Conservation (phyloP, 2,888 invertebrate species). For the Caradrina clavipalpis region DNA sequence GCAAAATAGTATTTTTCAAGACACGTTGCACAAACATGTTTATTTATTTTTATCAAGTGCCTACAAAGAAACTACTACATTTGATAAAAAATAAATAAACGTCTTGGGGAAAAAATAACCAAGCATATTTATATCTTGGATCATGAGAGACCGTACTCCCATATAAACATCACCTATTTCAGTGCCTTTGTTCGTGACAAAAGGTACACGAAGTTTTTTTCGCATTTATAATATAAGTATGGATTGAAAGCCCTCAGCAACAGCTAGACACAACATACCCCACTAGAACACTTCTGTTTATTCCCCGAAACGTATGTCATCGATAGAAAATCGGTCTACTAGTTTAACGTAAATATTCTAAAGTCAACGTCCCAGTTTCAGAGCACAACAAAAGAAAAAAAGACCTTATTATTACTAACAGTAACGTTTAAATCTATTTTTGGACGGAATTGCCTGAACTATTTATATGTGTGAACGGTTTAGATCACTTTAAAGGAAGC, state of each 20-base stretch:
- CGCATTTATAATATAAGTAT: too few species aligned
- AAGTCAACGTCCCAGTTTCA: slow-evolving; percentile 56
- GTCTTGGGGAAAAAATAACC: too few species aligned
- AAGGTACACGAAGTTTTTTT: too few species aligned
- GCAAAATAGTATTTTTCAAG: background rate
- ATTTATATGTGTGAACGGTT: slow-evolving; percentile 59
- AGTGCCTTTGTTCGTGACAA: too few species aligned
- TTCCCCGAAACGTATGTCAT: slow-evolving; percentile 49
- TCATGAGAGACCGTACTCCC: too few species aligned
- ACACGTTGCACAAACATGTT: background rate
- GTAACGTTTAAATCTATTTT: slow-evolving; percentile 59
- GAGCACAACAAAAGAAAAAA: slow-evolving; percentile 58
- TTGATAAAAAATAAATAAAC: too few species aligned
- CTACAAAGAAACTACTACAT: too few species aligned
- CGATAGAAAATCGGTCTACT: slow-evolving; percentile 45
- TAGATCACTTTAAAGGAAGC: slow-evolving; percentile 64
- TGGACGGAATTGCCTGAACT: slow-evolving; percentile 44
- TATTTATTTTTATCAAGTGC: too few species aligned
- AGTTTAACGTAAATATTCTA: slow-evolving; percentile 50
- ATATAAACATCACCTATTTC: too few species aligned
- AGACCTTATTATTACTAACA: slow-evolving; percentile 39
- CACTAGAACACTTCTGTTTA: slow-evolving; percentile 17
- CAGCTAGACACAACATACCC: slow-evolving; percentile 14
- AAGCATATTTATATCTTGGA: too few species aligned
- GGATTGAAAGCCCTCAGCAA: background rate